Conservation (phyloP, 1,140 invertebrate species). For the Goniozus legneri region DNA sequence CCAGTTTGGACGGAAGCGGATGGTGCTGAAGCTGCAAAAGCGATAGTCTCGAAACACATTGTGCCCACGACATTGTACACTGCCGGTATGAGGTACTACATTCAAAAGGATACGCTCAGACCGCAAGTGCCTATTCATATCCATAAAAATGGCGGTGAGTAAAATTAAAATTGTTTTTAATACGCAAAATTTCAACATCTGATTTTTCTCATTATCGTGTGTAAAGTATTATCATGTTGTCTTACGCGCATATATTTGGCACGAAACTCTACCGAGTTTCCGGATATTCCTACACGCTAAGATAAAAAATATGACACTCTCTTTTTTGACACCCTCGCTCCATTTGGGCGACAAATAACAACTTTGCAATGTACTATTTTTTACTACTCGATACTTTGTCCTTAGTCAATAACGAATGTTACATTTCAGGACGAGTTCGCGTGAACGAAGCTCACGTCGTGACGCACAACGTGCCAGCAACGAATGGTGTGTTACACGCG, state of each 20-base stretch:
- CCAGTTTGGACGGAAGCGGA: constrained; percentile 57
- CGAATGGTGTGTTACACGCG: constrained; percentile 85
- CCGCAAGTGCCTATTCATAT: constrained; percentile 61
- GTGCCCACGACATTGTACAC: constrained; percentile 75
- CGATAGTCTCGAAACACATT: constrained; percentile 75
- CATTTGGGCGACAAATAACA: too few relatives aligned
- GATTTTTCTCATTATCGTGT: not conserved
- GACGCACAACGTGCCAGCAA: constrained; percentile 79
- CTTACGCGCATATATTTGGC: not conserved
- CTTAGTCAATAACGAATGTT: too few relatives aligned
- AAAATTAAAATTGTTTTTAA: too few relatives aligned
- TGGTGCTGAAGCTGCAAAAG: constrained; percentile 62
- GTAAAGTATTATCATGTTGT: not conserved
- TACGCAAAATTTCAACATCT: not conserved
- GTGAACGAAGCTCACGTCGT: constrained; percentile 74
- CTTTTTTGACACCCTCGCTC: too few relatives aligned
- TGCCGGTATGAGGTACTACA: constrained; percentile 81
- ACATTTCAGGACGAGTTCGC: constrained; percentile 73
- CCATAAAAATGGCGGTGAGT: constrained; percentile 73
- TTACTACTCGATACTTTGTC: too few relatives aligned
- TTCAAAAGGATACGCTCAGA: constrained; percentile 71
- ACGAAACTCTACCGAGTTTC: too few relatives aligned
- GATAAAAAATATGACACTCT: too few relatives aligned
- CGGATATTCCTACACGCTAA: not conserved
- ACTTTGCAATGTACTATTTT: too few relatives aligned